Evolutionary conservation across 37 sponge, comb jelly and placozoan species (phyloP).

Genomic region (Bolinopsis microptera): DNA sequence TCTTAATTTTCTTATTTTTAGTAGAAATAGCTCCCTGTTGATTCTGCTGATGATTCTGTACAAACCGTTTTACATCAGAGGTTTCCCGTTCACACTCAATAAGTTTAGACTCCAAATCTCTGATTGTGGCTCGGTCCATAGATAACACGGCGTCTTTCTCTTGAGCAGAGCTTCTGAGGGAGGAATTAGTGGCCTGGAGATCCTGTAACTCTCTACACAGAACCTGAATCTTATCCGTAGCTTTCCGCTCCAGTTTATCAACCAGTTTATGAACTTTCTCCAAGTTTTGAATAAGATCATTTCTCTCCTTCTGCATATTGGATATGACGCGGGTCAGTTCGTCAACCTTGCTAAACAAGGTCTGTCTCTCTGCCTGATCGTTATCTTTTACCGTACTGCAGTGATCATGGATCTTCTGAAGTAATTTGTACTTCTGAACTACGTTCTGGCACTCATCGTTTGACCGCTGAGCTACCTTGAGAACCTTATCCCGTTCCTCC

Average conservation of each 20-base stretch:
- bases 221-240: conserved; percentile 21
- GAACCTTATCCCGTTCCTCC: not conserved
- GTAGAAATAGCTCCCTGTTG: not conserved
- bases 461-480: not conserved
- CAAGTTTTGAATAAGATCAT: not conserved
- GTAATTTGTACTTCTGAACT: not conserved
- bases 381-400: not conserved
- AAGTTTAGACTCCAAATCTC: conserved; percentile 30
- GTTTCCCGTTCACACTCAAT: conserved; percentile 23
- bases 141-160: conserved; percentile 35
- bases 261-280: conserved; percentile 24
- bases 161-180: not conserved
- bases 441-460: not conserved
- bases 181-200: not conserved
- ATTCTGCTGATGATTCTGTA: not conserved
- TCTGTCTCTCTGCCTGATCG: not conserved
- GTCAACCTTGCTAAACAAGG: not conserved
- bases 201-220: conserved; percentile 12
- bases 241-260: conserved; percentile 30
- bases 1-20: conserved; percentile 42
- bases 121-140: not conserved
- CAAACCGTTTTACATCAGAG: not conserved
- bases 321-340: not conserved
- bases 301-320: not conserved
- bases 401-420: not conserved